These are phyloP conservation scores for Corythoichthys haematopterus DNA, from an alignment of 2,113 vertebrate species.

Conservation along the genomic window DNA sequence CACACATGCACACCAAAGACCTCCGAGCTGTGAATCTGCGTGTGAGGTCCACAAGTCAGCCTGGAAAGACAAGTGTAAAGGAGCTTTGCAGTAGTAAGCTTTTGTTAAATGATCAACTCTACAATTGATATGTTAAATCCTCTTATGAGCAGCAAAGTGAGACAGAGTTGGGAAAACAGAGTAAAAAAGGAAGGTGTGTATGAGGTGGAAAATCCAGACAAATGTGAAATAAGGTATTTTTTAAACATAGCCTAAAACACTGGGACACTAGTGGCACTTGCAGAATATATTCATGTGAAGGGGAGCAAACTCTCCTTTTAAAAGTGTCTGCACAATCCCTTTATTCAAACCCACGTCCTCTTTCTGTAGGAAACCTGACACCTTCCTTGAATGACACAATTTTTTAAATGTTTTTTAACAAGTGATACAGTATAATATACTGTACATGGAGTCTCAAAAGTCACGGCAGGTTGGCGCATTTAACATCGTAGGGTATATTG, in stretches of 20 bases:
- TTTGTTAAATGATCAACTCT: conserved; percentile 68
- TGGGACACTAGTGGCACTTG: too few species aligned
- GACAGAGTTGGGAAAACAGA: conserved; percentile 16
- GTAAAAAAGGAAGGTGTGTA: conserved; percentile 8
- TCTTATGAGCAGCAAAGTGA: conserved; percentile 51
- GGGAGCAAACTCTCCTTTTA: too few species aligned
- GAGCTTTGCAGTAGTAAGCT: conserved; percentile 66
- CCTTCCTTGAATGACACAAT: too few species aligned
- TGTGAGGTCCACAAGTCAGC: conserved; percentile 69
- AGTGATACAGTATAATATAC: too few species aligned
- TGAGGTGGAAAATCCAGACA: conserved; percentile 1
- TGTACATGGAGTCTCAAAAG: too few species aligned
- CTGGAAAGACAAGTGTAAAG: conserved; percentile 65
- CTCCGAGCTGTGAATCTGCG: conserved; percentile 46
- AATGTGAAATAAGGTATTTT: conserved; percentile 33
- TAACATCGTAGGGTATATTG: too few species aligned
- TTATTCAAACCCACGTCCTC: too few species aligned
- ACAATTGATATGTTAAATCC: conserved; percentile 71
- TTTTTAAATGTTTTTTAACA: too few species aligned
- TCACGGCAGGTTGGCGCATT: too few species aligned
- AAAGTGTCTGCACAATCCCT: too few species aligned
- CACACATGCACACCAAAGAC: conserved; percentile 66
- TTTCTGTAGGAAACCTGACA: too few species aligned
- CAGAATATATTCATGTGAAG: too few species aligned
- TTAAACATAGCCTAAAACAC: conserved; percentile 36